phyloP scores from a whole-genome alignment of 2,113 vertebrate species.

The Actenoides hombroni region DNA sequence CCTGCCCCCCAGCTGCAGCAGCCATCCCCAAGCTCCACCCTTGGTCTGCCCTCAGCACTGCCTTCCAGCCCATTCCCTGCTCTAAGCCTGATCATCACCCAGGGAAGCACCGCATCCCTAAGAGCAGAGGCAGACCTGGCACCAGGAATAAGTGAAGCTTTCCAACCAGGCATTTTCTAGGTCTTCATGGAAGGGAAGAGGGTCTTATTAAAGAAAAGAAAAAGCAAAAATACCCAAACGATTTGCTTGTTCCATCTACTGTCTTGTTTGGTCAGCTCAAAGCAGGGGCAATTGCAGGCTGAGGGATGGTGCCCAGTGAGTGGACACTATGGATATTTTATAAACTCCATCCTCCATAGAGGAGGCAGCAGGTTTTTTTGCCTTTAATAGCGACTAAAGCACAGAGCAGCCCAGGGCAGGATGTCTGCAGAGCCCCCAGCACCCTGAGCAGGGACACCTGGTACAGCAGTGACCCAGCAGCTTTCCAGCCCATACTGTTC shows the following conservation, averaged over 20 bases:
- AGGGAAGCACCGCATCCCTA: neutral
- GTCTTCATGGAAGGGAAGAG: neutral
- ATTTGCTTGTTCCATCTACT: neutral
- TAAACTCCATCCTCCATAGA: neutral
- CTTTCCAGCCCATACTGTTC: neutral
- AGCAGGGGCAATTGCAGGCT: neutral
- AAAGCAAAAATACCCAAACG: neutral
- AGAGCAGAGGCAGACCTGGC: neutral
- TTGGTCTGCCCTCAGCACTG: neutral
- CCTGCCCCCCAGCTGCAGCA: neutral
- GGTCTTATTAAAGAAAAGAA: neutral
- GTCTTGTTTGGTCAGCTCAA: neutral
- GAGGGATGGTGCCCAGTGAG: neutral
- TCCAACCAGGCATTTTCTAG: neutral
- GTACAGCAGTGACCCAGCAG: neutral
- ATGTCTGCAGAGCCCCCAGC: neutral
- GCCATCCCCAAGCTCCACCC: neutral
- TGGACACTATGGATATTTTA: neutral
- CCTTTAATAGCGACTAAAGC: neutral
- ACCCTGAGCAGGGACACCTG: neutral
- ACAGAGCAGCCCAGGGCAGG: neutral
- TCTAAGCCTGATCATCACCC: neutral
- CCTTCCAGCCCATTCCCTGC: neutral
- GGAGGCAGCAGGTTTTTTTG: neutral
- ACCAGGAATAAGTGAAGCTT: neutral